Percentiles rank a stretch among this genome's conserved stretches.
These are phyloP conservation scores for Dioctria rufipes DNA, from an alignment of 2,888 invertebrate species.

Conservation along the genomic window DNA sequence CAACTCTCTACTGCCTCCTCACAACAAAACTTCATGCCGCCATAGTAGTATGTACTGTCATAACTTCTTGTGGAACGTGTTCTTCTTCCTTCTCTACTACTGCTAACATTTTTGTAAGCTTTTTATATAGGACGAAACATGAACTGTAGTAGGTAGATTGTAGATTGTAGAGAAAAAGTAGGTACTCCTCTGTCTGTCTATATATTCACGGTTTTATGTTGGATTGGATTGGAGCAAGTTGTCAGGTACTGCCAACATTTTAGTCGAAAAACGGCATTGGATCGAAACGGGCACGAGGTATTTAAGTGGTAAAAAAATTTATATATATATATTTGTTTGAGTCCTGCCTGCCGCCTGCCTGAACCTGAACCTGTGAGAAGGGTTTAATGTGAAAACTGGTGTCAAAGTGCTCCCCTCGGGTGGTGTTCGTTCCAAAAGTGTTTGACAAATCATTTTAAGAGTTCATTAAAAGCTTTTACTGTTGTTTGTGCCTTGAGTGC, in stretches of 20 bases:
- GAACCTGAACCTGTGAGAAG: conserved; percentile 3
- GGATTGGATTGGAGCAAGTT: neutral
- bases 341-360: neutral
- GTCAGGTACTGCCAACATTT: conserved; percentile 53
- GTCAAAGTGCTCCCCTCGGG: conserved; percentile 31
- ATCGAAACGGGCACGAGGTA: neutral
- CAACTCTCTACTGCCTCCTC: neutral
- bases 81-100: neutral
- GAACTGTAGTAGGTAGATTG: neutral
- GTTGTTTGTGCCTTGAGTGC: conserved; percentile 28
- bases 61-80: conserved; percentile 26
- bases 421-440: conserved; percentile 38
- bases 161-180: neutral
- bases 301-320: neutral
- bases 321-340: neutral
- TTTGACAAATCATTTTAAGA: conserved; percentile 50
- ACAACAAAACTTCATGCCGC: neutral
- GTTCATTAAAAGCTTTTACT: conserved; percentile 51
- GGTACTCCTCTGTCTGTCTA: too few relatives aligned
- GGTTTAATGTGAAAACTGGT: conserved; percentile 47
- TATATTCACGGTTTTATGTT: too few relatives aligned
- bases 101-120: neutral
- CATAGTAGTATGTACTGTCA: neutral
- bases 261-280: conserved; percentile 52
- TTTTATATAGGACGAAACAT: conserved; percentile 24